Percentiles rank a stretch among this genome's conserved stretches.
phyloP scores from a whole-genome alignment of 2,797 vertebrate genomes.

The Xerus rutilus region DNA sequence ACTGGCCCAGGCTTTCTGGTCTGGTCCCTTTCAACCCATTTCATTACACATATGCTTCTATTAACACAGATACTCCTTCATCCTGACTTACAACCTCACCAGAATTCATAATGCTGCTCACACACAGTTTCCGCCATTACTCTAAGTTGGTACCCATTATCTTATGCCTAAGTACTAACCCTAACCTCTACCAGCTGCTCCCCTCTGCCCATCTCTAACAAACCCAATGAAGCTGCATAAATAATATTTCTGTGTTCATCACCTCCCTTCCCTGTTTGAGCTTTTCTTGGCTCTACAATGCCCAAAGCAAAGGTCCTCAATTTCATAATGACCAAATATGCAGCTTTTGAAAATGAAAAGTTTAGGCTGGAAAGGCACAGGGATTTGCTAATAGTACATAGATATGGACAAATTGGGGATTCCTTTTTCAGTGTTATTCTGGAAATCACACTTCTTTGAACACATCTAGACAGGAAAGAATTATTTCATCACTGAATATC shows the following conservation, averaged over 20 bases:
- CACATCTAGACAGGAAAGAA: not conserved
- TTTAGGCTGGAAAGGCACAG: not conserved
- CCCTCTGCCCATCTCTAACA: not conserved
- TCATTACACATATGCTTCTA: not conserved
- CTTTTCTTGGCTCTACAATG: too few species aligned
- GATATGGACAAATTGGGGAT: not conserved
- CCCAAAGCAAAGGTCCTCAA: not conserved
- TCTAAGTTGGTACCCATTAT: not conserved
- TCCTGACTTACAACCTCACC: not conserved
- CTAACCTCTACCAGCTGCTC: not conserved
- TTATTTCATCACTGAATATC: not conserved
- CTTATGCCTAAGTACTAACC: not conserved
- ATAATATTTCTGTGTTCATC: not conserved
- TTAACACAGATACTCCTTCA: not conserved
- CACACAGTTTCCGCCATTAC: not conserved
- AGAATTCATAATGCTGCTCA: not conserved
- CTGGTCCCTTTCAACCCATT: not conserved
- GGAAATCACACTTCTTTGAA: not conserved
- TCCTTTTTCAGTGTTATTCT: not conserved
- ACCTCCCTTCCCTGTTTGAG: not conserved
- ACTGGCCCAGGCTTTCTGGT: not conserved
- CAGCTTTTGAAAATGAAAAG: slow-evolving; percentile 22
- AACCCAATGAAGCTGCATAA: not conserved
- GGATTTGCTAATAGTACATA: not conserved
- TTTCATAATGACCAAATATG: not conserved